Conservation (phyloP, 1,140 invertebrate genomes). For the Drosophila subobscura region DNA sequence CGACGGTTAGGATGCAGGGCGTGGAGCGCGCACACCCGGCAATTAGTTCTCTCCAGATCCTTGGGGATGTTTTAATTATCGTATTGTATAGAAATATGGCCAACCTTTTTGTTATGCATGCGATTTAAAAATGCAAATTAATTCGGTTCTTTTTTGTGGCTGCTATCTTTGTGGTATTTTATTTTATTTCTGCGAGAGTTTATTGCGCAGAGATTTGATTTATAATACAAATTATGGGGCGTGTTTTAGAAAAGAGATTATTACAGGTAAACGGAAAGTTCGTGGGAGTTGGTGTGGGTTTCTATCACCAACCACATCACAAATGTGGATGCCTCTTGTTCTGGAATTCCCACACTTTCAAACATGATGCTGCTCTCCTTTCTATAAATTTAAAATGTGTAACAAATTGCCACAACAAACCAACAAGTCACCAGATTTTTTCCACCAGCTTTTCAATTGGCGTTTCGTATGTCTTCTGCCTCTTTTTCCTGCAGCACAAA, state of each 20-base stretch:
- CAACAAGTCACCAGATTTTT: conserved; percentile 33
- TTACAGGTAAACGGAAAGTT: conserved; percentile 16
- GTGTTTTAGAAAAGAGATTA: background rate
- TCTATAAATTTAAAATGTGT: conserved; percentile 22
- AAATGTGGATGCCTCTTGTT: too few relatives aligned
- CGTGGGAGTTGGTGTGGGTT: conserved; percentile 3
- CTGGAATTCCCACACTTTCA: too few relatives aligned
- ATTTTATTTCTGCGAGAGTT: conserved; percentile 22
- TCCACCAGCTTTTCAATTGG: background rate
- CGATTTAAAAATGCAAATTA: conserved; percentile 70
- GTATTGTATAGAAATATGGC: conserved; percentile 33
- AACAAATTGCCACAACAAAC: conserved; percentile 48
- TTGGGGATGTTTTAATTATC: conserved; percentile 68
- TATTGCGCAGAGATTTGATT: conserved; percentile 45
- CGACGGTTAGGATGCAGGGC: too few relatives aligned
- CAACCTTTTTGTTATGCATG: conserved; percentile 35
- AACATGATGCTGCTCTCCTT: background rate
- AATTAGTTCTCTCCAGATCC: conserved; percentile 56
- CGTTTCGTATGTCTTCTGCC: conserved; percentile 24
- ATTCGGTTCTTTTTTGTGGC: conserved; percentile 32
- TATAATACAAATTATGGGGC: conserved; percentile 27
- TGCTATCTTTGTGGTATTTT: conserved; percentile 4
- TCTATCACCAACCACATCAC: too few relatives aligned
- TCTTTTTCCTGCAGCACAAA: conserved; percentile 30
- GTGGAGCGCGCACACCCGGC: conserved; percentile 7